phyloP scores from a whole-genome alignment of 1,140 invertebrate species.

The Microplitis demolitor region DNA sequence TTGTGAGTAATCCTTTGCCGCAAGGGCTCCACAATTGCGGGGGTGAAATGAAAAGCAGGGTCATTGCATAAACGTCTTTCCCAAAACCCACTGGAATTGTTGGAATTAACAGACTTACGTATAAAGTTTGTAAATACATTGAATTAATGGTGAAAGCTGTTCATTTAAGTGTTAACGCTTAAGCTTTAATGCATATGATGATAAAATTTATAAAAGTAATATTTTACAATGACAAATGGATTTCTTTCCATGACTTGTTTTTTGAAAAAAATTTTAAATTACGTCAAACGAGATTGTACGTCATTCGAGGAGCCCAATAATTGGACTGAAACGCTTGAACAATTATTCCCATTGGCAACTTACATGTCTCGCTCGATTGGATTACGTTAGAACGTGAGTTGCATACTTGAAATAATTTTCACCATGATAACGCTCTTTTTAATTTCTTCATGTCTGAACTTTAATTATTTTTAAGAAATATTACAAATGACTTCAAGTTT shows the following conservation, averaged over 20 bases:
- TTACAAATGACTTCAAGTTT: too few species aligned
- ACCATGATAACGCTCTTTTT: background rate
- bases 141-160: slow-evolving; percentile 18
- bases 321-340: slow-evolving; percentile 25
- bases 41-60: slow-evolving; percentile 30
- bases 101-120: slow-evolving; percentile 31
- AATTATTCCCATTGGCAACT: slow-evolving; percentile 33
- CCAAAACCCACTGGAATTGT: slow-evolving; percentile 23
- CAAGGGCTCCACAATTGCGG: slow-evolving; percentile 12
- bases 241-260: too few species aligned
- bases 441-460: background rate
- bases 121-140: slow-evolving; percentile 14
- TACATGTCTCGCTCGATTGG: slow-evolving; percentile 25
- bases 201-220: too few species aligned
- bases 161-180: background rate
- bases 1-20: slow-evolving; percentile 31
- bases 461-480: background rate
- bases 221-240: too few species aligned
- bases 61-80: slow-evolving; percentile 33
- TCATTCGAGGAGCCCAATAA: slow-evolving; percentile 25
- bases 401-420: slow-evolving; percentile 7
- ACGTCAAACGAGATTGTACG: background rate
- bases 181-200: too few species aligned
- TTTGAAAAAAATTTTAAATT: background rate
- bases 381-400: slow-evolving; percentile 27